Conservation (phyloP, 2,113 vertebrate genomes). For the cat (Felis catus) region DNA sequence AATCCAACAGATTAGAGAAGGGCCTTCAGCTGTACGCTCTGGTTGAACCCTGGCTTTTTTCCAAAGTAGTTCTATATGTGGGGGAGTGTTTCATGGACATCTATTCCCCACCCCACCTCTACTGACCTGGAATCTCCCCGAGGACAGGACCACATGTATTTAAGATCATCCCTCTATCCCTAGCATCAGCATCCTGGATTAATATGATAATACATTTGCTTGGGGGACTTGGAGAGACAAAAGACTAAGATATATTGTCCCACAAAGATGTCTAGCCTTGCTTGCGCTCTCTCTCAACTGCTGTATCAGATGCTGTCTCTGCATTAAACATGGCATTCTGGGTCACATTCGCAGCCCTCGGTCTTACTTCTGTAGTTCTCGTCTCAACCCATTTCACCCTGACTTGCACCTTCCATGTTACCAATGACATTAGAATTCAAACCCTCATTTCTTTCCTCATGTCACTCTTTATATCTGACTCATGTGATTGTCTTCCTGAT, state of each 20-base stretch:
- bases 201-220: not conserved
- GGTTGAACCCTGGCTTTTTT: too few species aligned
- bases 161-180: not conserved
- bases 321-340: not conserved
- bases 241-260: not conserved
- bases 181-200: not conserved
- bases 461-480: not conserved
- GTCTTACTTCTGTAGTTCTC: not conserved
- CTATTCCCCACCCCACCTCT: not conserved
- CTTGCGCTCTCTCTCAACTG: too few species aligned
- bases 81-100: not conserved
- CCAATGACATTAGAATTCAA: not conserved
- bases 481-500: not conserved
- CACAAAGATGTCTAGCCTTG: not conserved
- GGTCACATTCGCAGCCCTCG: rapidly evolving
- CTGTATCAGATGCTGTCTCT: not conserved
- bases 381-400: too few species aligned
- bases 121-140: not conserved
- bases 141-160: not conserved
- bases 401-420: not conserved
- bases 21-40: not conserved
- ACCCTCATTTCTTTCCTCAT: not conserved
- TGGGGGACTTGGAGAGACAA: too few species aligned
- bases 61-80: not conserved
- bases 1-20: not conserved